phyloP scores from a whole-genome alignment of 2,113 vertebrate genomes.

The Heptranchias perlo region DNA sequence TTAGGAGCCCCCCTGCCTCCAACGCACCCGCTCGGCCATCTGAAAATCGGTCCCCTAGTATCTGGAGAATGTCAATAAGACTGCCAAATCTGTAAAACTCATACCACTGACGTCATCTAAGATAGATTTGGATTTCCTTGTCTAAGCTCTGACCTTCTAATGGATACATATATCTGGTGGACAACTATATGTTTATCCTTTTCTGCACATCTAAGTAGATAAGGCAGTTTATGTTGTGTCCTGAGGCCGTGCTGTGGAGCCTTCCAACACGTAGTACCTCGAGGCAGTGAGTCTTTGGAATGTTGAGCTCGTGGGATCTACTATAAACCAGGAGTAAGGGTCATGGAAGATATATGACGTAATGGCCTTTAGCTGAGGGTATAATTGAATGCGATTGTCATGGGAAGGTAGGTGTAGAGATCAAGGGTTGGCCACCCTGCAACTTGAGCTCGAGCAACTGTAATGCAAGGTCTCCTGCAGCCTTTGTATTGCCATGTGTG shows the following conservation, averaged over 20 bases:
- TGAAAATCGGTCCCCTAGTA: not conserved
- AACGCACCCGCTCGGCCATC: too few species aligned
- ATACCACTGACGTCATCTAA: not conserved
- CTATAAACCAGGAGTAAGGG: not conserved
- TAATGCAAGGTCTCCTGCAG: not conserved
- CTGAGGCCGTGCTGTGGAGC: not conserved
- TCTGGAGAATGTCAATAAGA: not conserved
- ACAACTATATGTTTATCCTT: not conserved
- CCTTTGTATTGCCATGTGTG: not conserved
- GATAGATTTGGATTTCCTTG: not conserved
- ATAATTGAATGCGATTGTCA: not conserved
- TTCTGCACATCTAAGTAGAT: not conserved
- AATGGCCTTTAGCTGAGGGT: not conserved
- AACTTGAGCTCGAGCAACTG: not conserved
- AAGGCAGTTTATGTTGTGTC: not conserved
- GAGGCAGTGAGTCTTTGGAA: not conserved
- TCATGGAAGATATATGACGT: not conserved
- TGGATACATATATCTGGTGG: not conserved
- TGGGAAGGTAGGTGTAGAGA: not conserved
- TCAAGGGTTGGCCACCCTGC: not conserved
- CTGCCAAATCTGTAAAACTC: not conserved
- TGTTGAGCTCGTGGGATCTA: not conserved
- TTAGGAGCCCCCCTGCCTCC: too few species aligned
- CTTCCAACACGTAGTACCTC: not conserved
- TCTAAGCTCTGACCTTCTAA: not conserved